Base-by-base conservation (phyloP, 2,888 invertebrate genomes). In the Scaptomyza flava region DNA sequence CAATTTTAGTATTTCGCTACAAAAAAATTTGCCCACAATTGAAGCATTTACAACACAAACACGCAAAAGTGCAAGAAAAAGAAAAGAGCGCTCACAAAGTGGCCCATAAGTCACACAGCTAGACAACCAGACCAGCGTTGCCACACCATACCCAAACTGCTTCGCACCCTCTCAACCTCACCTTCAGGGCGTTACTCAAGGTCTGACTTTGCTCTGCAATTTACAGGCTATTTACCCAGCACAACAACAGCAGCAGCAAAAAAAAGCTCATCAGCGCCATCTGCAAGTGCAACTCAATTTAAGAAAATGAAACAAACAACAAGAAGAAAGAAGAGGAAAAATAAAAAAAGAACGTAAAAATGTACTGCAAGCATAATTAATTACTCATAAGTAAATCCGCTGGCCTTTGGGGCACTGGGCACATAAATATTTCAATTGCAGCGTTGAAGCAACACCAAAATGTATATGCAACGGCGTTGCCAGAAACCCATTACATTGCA, bases 351-450 rank as follows among this genome's bases (percentile, higher is more conserved):
- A 54, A 7, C 14, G 14, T 43, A 27, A 47, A 60, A 67, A 60
- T 52, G 60, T 67, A 66, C 86, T 68, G 69, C 84, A 72, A 77
- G 81, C 78, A 83, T 86, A 86, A 81, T 81, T 81, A 86, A 86
- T 86, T 81, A 77, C 85, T 78, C 81, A 81, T 84, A 81, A 84
- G 84, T 81, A 81, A 84, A 84, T 81, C 62, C 68, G 58, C 47
- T 75, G 75, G 81, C 63, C 66, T 75, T 74, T 68, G 75, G 68
- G 73, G 51, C 59, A 65, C 68, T 52, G 70, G 51, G 50, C 69
- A 67, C 60, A 81, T 84, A 72, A 75, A 80, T 80, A 80, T 80
- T 84, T 77, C 81, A 84, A 74, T 63, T 73, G 68, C 78, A 81
- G 67, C 62, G 50, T 27, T 30, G 57, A 42, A 51, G 54, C 14